These are phyloP conservation scores for Aphelinus certus DNA, from an alignment of 1,140 invertebrate species.

Conservation along the genomic window DNA sequence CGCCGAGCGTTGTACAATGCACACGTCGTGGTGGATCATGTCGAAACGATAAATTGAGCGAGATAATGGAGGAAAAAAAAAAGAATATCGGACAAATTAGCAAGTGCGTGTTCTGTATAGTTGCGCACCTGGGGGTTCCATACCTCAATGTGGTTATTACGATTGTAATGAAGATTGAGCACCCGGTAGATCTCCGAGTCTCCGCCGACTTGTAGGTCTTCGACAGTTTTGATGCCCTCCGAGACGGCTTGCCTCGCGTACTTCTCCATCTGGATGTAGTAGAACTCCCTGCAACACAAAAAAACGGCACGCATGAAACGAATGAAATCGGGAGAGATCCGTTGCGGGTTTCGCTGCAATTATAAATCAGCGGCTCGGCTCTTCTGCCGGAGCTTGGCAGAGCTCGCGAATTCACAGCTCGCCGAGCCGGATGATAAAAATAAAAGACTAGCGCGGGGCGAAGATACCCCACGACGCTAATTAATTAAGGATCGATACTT, in stretches of 20 bases:
- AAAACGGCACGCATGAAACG: too few species aligned
- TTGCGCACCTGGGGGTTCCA: conserved; percentile 72
- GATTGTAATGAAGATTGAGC: conserved; percentile 99
- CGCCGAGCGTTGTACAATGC: not conserved
- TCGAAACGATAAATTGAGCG: not conserved
- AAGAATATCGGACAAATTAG: conserved; percentile 46
- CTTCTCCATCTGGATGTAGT: conserved; percentile 99
- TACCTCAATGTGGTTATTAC: conserved; percentile 99
- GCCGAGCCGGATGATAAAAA: not conserved
- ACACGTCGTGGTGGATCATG: not conserved
- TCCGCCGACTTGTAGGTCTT: conserved; percentile 91
- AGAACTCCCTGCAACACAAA: conserved; percentile 91
- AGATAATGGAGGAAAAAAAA: conserved; percentile 10
- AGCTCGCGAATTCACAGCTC: conserved; percentile 8
- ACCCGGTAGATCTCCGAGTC: conserved; percentile 98
- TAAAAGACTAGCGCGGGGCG: not conserved
- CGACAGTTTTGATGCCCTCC: conserved; percentile 92
- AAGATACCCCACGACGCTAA: conserved; percentile 41
- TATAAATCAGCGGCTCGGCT: not conserved
- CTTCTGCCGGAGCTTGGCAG: not conserved
- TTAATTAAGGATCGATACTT: conserved; percentile 53
- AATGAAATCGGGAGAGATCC: too few species aligned
- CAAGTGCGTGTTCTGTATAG: conserved; percentile 59
- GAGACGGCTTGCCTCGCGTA: conserved; percentile 97
- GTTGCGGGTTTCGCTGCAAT: not conserved